Conservation (phyloP, 1,140 invertebrate species). For the Calephelis nemesis region DNA sequence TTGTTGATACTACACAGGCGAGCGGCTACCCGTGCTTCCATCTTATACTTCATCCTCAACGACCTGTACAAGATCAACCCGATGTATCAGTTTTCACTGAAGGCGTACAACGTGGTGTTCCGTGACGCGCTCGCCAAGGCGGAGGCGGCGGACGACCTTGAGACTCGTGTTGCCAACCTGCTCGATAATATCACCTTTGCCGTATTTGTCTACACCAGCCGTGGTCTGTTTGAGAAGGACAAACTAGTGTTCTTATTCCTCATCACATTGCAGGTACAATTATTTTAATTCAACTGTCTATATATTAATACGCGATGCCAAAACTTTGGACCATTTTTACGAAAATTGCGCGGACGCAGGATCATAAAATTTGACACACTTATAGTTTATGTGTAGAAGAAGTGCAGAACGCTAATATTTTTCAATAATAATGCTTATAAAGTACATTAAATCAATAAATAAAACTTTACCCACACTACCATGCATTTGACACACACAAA, state of each 20-base stretch:
- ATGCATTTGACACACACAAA: no score
- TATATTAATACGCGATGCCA: no score
- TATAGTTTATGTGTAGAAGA: no score
- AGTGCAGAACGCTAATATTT: no score
- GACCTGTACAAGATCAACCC: slow-evolving; percentile 96
- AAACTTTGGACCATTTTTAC: no score
- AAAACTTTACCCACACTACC: no score
- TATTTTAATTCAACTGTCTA: no score
- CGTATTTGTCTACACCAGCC: slow-evolving; percentile 92
- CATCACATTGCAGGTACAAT: slow-evolving; percentile 87
- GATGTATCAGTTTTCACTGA: slow-evolving; percentile 97
- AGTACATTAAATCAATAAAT: no score
- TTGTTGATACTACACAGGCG: slow-evolving; percentile 73
- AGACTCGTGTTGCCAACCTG: slow-evolving; percentile 87
- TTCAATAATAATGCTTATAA: no score
- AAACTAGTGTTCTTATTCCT: slow-evolving; percentile 95
- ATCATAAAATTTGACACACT: no score
- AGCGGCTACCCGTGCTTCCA: slow-evolving; percentile 91
- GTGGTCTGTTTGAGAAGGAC: slow-evolving; percentile 95
- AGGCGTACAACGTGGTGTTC: slow-evolving; percentile 96
- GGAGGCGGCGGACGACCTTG: slow-evolving; percentile 83
- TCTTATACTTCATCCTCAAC: slow-evolving; percentile 96
- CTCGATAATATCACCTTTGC: slow-evolving; percentile 94
- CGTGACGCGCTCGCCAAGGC: slow-evolving; percentile 90
- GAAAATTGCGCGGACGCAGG: no score